Conservation (phyloP, 2,113 vertebrate species). For the Rhabdornis inornatus region DNA sequence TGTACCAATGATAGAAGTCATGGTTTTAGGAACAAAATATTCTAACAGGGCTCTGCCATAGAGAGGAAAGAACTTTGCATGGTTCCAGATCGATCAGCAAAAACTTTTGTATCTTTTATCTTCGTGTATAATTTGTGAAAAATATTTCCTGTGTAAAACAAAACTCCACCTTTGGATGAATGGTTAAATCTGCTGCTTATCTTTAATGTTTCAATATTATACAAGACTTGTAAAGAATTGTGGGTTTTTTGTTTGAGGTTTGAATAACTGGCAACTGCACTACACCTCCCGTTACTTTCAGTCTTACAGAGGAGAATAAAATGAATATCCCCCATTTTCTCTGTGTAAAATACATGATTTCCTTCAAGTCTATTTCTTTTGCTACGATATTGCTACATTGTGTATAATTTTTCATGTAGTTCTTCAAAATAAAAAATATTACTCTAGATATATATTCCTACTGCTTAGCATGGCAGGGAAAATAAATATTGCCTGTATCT, state of each 20-base stretch:
- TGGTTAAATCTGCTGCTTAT: neutral
- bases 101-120: neutral
- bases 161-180: neutral
- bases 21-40: neutral
- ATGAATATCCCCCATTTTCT: rapidly evolving
- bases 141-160: neutral
- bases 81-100: neutral
- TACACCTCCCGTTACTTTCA: neutral
- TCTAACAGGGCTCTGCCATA: rapidly evolving
- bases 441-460: neutral
- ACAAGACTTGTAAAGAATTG: neutral
- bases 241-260: rapidly evolving
- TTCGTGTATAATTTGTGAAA: neutral
- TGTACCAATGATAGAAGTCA: rapidly evolving
- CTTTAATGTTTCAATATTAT: neutral
- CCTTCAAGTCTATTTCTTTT: neutral
- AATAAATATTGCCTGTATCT: neutral
- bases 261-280: neutral
- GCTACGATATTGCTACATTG: rapidly evolving
- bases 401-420: neutral
- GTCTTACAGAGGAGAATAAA: neutral
- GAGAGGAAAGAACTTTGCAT: rapidly evolving
- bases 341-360: neutral
- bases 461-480: neutral
- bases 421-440: neutral